phyloP scores from a whole-genome alignment of 2,797 vertebrate species.

The Sebastes cheni region DNA sequence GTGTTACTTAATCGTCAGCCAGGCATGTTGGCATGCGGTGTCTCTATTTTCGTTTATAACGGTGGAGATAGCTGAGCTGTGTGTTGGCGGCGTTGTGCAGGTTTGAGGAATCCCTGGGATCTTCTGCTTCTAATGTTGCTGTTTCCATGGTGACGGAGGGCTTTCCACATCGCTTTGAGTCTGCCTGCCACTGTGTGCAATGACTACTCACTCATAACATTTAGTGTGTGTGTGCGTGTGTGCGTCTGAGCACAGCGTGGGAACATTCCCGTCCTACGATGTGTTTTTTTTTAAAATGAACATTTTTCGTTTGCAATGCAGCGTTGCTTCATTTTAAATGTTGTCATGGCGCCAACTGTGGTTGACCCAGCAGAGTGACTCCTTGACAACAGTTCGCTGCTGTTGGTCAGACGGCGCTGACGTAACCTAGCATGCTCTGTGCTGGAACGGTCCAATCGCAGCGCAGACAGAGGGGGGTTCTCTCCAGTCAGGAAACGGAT shows the following conservation, averaged over 20 bases:
- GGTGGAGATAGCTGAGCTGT: not conserved
- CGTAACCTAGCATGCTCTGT: slow-evolving; percentile 8
- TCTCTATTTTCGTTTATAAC: slow-evolving; percentile 6
- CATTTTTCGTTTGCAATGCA: not conserved
- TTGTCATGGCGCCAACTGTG: not conserved
- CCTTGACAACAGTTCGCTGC: slow-evolving; percentile 14
- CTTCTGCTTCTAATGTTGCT: slow-evolving; percentile 59
- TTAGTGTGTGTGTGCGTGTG: not conserved
- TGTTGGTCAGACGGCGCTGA: slow-evolving; percentile 38
- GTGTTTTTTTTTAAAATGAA: not conserved
- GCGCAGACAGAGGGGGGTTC: slow-evolving; percentile 43
- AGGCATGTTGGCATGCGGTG: slow-evolving; percentile 15
- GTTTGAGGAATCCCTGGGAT: slow-evolving; percentile 74
- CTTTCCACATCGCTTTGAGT: slow-evolving; percentile 58
- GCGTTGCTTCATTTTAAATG: not conserved
- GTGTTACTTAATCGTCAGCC: slow-evolving; percentile 33
- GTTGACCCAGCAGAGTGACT: slow-evolving; percentile 17
- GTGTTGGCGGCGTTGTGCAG: slow-evolving; percentile 40
- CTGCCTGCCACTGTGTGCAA: slow-evolving; percentile 17
- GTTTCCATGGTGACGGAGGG: slow-evolving; percentile 75
- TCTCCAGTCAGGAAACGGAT: slow-evolving; percentile 24
- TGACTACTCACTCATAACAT: slow-evolving; percentile 39
- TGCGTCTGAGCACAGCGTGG: slow-evolving; percentile 26
- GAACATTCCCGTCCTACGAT: not conserved
- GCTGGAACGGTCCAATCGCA: slow-evolving; percentile 52